Percentiles rank a stretch among this genome's conserved stretches.
Evolutionary conservation across 2,888 invertebrate species (phyloP).

Genomic region (Ectobius pallidus): DNA sequence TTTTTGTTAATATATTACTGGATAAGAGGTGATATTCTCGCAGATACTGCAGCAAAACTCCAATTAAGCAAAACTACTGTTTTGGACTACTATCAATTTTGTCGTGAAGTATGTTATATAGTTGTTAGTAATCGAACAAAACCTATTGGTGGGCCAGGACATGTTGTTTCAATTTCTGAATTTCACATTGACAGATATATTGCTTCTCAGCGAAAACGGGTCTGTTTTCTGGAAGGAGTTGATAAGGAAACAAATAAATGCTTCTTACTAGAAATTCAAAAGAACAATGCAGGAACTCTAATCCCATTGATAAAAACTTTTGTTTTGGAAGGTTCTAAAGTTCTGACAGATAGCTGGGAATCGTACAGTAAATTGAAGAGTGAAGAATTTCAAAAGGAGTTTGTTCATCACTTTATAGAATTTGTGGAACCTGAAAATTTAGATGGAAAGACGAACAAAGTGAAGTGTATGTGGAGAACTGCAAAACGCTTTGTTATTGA

Average conservation of each 20-base stretch:
- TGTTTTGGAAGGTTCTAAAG: conserved; percentile 25
- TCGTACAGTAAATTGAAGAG: conserved; percentile 21
- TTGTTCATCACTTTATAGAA: conserved; percentile 19
- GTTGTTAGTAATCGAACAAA: conserved; percentile 37
- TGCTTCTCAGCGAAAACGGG: conserved; percentile 23
- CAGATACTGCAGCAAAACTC: conserved; percentile 31
- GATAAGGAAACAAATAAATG: conserved; percentile 31
- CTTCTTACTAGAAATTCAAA: conserved; percentile 37
- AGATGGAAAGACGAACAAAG: conserved; percentile 5
- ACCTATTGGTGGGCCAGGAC: conserved; percentile 34
- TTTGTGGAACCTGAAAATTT: conserved; percentile 26
- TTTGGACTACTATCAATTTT: conserved; percentile 39
- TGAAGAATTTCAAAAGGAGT: conserved; percentile 28
- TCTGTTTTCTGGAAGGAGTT: conserved; percentile 33
- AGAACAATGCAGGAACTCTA: conserved; percentile 21
- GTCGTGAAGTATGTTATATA: conserved; percentile 38
- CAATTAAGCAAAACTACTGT: conserved; percentile 38
- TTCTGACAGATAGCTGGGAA: conserved; percentile 32
- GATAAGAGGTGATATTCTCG: conserved; percentile 36
- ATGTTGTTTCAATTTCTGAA: conserved; percentile 30
- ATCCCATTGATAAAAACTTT: conserved; percentile 31
- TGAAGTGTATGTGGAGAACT: conserved; percentile 30
- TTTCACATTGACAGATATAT: conserved; percentile 36
- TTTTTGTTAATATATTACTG: conserved; percentile 37
- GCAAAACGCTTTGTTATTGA: conserved; percentile 28